These are phyloP conservation scores for Portevinia maculata DNA, from an alignment of 2,888 invertebrate genomes.

Conservation along the genomic window DNA sequence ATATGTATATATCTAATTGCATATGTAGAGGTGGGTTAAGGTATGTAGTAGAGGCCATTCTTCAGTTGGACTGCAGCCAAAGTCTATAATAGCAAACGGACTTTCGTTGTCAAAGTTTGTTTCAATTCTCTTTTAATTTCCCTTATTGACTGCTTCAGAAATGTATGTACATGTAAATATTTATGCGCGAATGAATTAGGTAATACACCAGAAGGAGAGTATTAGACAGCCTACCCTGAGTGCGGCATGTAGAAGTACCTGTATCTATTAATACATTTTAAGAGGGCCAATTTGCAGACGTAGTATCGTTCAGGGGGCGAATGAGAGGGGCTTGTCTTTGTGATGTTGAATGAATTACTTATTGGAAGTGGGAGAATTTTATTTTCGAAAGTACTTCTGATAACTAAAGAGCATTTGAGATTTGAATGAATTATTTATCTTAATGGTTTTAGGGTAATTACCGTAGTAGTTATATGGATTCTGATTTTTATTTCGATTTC, in stretches of 20 bases:
- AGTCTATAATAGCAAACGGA: constrained; percentile 30
- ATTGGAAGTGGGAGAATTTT: no score
- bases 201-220: constrained; percentile 15
- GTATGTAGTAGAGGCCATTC: constrained; percentile 15
- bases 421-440: no score
- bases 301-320: constrained; percentile 15
- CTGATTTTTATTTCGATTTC: no score
- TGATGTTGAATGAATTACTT: not conserved
- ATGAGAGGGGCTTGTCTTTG: not conserved
- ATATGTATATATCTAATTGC: constrained; percentile 12
- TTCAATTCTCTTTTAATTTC: constrained; percentile 14
- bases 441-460: no score
- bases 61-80: constrained; percentile 43
- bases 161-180: constrained; percentile 37
- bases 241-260: no score
- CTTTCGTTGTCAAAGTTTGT: constrained; percentile 26
- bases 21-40: constrained; percentile 10
- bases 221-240: not conserved
- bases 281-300: constrained; percentile 38
- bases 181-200: constrained; percentile 49
- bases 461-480: no score
- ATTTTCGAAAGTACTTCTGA: no score
- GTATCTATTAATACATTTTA: constrained; percentile 46
- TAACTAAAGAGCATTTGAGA: no score
- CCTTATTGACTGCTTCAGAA: constrained; percentile 47